phyloP scores from a whole-genome alignment of 2,888 invertebrate species.

The Lathronympha strigana region DNA sequence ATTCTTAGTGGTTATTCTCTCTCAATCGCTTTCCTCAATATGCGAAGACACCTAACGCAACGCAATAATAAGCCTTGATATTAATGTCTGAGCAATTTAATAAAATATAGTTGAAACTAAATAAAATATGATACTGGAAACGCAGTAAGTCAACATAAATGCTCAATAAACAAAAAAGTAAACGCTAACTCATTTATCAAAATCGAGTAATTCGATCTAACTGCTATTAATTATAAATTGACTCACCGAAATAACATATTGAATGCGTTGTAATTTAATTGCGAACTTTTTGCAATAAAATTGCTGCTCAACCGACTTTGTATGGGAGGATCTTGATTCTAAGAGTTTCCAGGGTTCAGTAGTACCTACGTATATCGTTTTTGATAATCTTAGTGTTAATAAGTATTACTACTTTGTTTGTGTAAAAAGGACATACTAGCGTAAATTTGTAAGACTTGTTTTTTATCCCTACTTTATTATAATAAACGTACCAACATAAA shows the following conservation, averaged over 20 bases:
- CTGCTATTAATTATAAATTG: constrained; percentile 23
- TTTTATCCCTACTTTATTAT: no score
- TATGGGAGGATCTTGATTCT: constrained; percentile 8
- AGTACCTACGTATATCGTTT: neutral
- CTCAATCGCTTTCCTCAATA: no score
- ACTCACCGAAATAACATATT: constrained; percentile 44
- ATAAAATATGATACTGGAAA: neutral
- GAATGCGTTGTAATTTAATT: constrained; percentile 54
- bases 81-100: no score
- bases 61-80: no score
- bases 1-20: no score
- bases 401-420: no score
- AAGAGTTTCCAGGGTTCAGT: constrained; percentile 22
- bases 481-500: no score
- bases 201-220: constrained; percentile 5
- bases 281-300: constrained; percentile 48
- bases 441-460: no score
- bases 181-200: neutral
- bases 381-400: neutral
- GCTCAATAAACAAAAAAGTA: neutral
- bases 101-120: no score
- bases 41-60: no score
- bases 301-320: constrained; percentile 30
- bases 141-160: neutral
- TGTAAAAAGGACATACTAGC: no score